phyloP scores from a whole-genome alignment of 2,888 invertebrate species.

The Spilosoma lubricipeda region DNA sequence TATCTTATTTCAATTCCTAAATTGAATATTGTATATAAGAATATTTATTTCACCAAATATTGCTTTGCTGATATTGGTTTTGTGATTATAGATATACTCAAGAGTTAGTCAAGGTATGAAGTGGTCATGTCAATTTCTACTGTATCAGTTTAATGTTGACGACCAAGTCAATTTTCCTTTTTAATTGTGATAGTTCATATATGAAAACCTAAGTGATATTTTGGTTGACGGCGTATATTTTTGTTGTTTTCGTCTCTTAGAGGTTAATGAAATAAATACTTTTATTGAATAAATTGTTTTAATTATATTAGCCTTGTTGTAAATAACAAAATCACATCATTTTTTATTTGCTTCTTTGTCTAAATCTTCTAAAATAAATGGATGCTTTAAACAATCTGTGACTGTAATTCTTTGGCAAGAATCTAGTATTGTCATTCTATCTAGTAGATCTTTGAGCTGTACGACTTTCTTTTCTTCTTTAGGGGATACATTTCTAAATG shows the following conservation, averaged over 20 bases:
- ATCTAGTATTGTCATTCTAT: slow-evolving; percentile 96
- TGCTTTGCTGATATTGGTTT: slow-evolving; percentile 24
- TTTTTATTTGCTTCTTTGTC: slow-evolving; percentile 55
- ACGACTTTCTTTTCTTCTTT: slow-evolving; percentile 95
- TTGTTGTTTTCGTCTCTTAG: slow-evolving; percentile 78
- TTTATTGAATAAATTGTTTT: slow-evolving; percentile 70
- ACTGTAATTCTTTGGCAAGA: slow-evolving; percentile 95
- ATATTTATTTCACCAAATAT: slow-evolving; percentile 28
- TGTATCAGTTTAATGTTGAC: slow-evolving; percentile 36
- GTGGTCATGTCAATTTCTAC: slow-evolving; percentile 49
- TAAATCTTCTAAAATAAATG: slow-evolving; percentile 90
- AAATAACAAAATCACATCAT: slow-evolving; percentile 25
- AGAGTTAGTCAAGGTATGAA: slow-evolving; percentile 28
- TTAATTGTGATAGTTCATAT: slow-evolving; percentile 77
- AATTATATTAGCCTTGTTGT: slow-evolving; percentile 46
- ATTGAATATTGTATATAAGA: slow-evolving; percentile 29
- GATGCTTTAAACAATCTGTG: slow-evolving; percentile 96
- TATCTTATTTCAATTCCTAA: slow-evolving; percentile 8
- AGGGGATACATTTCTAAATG: slow-evolving; percentile 91
- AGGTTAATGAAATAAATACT: slow-evolving; percentile 71
- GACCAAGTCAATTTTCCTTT: slow-evolving; percentile 71
- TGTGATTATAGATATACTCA: slow-evolving; percentile 29
- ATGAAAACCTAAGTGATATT: slow-evolving; percentile 74
- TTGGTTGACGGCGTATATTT: slow-evolving; percentile 79
- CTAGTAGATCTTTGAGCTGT: slow-evolving; percentile 96